A percentile compares a stretch with the other conserved stretches of the same genome.
These are phyloP conservation scores for Caenorhabditis plicata DNA, from an alignment of 2,888 invertebrate species.

Conservation along the genomic window DNA sequence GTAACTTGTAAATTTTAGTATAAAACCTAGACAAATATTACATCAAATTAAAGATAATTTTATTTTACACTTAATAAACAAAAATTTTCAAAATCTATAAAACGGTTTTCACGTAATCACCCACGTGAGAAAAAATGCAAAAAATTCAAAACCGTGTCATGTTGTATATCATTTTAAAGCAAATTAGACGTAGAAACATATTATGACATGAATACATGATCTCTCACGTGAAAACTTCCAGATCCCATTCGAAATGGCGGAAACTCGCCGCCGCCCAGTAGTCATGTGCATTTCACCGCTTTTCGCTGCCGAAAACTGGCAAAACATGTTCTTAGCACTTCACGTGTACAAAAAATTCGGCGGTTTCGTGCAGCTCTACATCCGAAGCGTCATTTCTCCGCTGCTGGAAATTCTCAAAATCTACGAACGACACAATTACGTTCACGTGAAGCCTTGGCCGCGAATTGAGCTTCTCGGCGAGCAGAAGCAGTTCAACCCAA, in stretches of 20 bases:
- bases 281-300: constrained; percentile 46
- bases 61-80: too few relatives aligned
- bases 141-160: too few relatives aligned
- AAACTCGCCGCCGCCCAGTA: constrained; percentile 11
- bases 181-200: too few relatives aligned
- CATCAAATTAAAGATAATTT: too few relatives aligned
- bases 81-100: too few relatives aligned
- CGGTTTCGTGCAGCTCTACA: constrained; percentile 36
- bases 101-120: too few relatives aligned
- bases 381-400: constrained; percentile 41
- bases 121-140: too few relatives aligned
- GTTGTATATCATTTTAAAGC: too few relatives aligned
- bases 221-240: constrained; percentile 5
- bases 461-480: constrained; percentile 24
- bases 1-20: too few relatives aligned
- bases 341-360: constrained; percentile 43
- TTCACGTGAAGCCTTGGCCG: constrained; percentile 35
- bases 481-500: constrained; percentile 39
- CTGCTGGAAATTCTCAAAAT: constrained; percentile 30
- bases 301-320: constrained; percentile 44
- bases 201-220: too few relatives aligned
- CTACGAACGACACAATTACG: constrained; percentile 32
- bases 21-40: too few relatives aligned
- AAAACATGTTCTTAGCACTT: constrained; percentile 27
- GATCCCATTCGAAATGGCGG: constrained; percentile 36